Base-by-base conservation (phyloP, 2,113 vertebrate species). In the Pelecanoides urinatrix region DNA sequence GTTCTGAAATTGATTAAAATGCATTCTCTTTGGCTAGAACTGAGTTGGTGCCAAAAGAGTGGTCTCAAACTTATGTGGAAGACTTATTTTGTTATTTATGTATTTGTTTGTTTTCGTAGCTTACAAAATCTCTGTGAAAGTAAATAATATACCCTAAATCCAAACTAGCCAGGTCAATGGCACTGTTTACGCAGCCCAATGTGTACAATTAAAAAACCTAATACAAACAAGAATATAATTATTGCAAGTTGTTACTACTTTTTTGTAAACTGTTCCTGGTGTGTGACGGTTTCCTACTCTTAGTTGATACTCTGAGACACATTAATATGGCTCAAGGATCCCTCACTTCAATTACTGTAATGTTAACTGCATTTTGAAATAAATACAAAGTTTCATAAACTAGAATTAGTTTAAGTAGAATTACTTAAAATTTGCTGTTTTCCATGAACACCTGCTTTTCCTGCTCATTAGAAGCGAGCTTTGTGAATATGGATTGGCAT, bases 1-100 rank as follows among this genome's bases (percentile, higher is more conserved):
- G 50, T 83, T 93, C 61, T 86, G 68, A 92, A 80, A 75, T 42
- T 40, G 16, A 86, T 84, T 95, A 75, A 86, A 93, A 92, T 71
- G 25, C 19, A 17, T 92, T 87, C 30, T 84, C 29, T 65, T 90
- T 94, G 65, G 21, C 56, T 68, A 32, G 73, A 68, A 65, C 40
- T 61, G 50, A 63, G 6, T 20, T 47, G 16, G 6, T 92, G 76
- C 86, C 68, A 65, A 50, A 90, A 78, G 8, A 92, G 34, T 38
- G 61, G 63, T 71, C 56, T 83, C 49, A 49, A 74, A 75, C 47
- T 65, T 19, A 13, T 36, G 26, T 44, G 52, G 68, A 88, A 74
- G 76, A 71, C 45, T 74, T 8, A 42, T 62, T 86, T 66, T 0
- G 0, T 73, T 80, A 29, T 92, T 88, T 95, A 2, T 75, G 73